Conservation (phyloP, 2,113 vertebrate genomes). For the Megalops atlanticus region DNA sequence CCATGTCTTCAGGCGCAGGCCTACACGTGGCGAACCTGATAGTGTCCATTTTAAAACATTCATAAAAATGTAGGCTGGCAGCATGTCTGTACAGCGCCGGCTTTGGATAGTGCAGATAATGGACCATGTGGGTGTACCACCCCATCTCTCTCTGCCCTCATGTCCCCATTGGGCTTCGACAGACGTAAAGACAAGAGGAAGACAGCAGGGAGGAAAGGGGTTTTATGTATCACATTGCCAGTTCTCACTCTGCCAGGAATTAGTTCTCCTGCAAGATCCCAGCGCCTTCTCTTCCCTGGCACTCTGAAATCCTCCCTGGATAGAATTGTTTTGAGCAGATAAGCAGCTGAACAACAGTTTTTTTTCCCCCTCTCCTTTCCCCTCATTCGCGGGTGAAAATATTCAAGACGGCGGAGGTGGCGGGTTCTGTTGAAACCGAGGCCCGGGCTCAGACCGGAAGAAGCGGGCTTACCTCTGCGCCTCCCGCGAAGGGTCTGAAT, state of each 20-base stretch:
- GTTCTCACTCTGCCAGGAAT: conserved; percentile 5
- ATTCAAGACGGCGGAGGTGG: neutral
- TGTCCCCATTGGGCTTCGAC: neutral
- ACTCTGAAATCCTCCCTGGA: neutral
- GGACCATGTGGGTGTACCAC: neutral
- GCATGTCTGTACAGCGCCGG: neutral
- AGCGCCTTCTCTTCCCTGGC: neutral
- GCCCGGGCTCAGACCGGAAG: neutral
- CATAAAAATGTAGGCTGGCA: too few relatives aligned
- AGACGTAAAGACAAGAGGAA: neutral
- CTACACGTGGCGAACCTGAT: neutral
- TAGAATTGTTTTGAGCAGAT: neutral
- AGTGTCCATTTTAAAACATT: neutral
- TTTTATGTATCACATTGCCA: conserved; percentile 10
- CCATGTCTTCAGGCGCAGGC: neutral
- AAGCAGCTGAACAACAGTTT: neutral
- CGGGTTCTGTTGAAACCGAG: neutral
- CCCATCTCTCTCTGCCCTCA: neutral
- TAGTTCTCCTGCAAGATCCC: neutral
- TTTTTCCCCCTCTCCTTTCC: neutral
- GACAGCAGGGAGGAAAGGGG: neutral
- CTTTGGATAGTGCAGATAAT: neutral
- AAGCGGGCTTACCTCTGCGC: too few relatives aligned
- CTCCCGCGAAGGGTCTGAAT: too few relatives aligned
- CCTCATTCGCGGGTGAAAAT: neutral